Percentiles rank a stretch among this genome's conserved stretches.
Conservation (phyloP, 2,888 invertebrate species). For the Monoplex corrugatus region DNA sequence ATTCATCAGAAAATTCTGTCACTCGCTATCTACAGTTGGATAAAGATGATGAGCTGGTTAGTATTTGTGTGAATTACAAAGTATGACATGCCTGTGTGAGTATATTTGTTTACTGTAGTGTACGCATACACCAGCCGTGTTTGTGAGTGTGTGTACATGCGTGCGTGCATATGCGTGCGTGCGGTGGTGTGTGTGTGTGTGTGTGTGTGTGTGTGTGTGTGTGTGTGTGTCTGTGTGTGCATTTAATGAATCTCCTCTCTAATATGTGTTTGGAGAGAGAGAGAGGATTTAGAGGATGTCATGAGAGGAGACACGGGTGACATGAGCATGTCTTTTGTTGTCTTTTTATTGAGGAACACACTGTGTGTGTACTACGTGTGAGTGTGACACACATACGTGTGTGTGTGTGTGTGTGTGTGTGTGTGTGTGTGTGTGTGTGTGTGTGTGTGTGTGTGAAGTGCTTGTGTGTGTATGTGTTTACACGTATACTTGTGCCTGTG, state of each 20-base stretch:
- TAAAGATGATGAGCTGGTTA: constrained; percentile 77
- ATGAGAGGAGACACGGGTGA: too few species aligned
- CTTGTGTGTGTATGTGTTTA: not conserved
- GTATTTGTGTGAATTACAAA: not conserved
- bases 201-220: not conserved
- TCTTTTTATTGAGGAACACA: too few species aligned
- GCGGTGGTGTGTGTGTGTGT: not conserved
- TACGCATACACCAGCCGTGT: too few species aligned
- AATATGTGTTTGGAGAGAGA: too few species aligned
- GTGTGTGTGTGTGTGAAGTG: not conserved
- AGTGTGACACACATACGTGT: too few species aligned
- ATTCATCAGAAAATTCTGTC: constrained; percentile 71
- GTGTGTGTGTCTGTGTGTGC: not conserved
- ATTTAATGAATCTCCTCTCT: too few species aligned
- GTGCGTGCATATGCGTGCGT: not conserved
- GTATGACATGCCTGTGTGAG: not conserved
- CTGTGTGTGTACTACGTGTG: too few species aligned
- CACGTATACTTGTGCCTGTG: not conserved
- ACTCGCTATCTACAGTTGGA: constrained; percentile 75
- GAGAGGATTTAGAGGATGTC: too few species aligned
- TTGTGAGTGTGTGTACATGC: too few species aligned
- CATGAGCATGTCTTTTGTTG: too few species aligned
- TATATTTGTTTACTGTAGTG: not conserved
- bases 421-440: not conserved
- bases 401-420: not conserved